Evolutionary conservation across 2,797 vertebrate species (phyloP).

Genomic region (Onychomys arenicola): DNA sequence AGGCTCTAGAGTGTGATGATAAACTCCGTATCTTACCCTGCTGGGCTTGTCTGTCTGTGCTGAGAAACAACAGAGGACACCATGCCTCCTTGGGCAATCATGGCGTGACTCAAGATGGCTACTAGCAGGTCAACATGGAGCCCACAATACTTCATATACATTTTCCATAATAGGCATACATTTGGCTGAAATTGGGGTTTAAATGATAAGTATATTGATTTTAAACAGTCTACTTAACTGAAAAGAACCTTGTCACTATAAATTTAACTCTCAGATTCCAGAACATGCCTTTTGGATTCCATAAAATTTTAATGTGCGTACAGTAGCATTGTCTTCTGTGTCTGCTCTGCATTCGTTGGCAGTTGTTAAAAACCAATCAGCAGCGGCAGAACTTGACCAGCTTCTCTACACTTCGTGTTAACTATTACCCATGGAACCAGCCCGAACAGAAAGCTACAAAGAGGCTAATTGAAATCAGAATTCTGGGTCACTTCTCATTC

Average conservation of each 20-base stretch:
- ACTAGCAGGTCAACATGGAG: background rate
- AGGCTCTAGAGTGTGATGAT: background rate
- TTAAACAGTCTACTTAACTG: background rate
- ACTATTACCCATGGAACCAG: conserved; percentile 60
- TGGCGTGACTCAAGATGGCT: background rate
- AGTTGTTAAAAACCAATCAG: conserved; percentile 73
- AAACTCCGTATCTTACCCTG: too few relatives aligned
- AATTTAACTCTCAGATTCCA: conserved; percentile 56
- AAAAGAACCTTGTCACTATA: background rate
- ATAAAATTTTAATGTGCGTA: background rate
- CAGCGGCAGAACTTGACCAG: conserved; percentile 64
- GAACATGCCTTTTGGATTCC: background rate
- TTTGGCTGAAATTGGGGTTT: conserved; percentile 20
- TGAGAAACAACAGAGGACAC: background rate
- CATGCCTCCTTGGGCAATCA: background rate
- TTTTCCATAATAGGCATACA: background rate
- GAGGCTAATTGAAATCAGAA: conserved; percentile 82
- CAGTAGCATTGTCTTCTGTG: conserved; percentile 13
- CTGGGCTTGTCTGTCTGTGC: background rate
- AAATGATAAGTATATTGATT: background rate
- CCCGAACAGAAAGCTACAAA: conserved; percentile 75
- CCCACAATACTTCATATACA: background rate
- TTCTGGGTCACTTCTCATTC: conserved; percentile 74
- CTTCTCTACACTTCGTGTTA: conserved; percentile 63
- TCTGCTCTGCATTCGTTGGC: conserved; percentile 24